Evolutionary conservation across 2,113 vertebrate species (phyloP).

Genomic region (Dipodomys merriami): DNA sequence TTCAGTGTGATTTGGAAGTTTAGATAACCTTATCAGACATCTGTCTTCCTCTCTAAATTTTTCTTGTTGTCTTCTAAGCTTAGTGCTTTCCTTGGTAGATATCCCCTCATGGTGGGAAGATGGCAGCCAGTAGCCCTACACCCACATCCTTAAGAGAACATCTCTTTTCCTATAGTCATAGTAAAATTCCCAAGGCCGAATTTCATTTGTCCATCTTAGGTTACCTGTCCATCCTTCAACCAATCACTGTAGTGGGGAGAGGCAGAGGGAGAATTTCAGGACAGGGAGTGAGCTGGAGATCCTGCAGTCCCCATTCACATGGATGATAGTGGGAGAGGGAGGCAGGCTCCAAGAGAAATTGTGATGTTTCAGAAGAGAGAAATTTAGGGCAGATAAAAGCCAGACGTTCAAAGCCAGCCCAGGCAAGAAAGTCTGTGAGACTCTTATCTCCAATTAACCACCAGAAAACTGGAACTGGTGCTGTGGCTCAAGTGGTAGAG

Average conservation of each 20-base stretch:
- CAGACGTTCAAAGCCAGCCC: background rate
- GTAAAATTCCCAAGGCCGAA: background rate
- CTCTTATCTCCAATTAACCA: too few species aligned
- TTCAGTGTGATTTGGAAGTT: background rate
- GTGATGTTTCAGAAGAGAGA: background rate
- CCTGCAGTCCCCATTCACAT: background rate
- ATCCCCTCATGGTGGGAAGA: background rate
- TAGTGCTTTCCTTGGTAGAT: background rate
- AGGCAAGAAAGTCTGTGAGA: too few species aligned
- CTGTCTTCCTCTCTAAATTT: background rate
- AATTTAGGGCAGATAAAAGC: background rate
- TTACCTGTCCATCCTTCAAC: background rate
- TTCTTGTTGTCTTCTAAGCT: background rate
- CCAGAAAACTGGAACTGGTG: too few species aligned
- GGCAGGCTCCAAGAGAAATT: background rate
- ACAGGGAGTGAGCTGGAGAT: background rate
- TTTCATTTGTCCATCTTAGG: slow-evolving; percentile 1
- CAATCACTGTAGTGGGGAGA: background rate
- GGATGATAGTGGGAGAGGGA: background rate
- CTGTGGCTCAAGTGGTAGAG: too few species aligned
- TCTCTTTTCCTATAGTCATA: background rate
- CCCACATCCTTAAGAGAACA: background rate
- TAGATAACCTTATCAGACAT: background rate
- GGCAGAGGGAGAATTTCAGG: background rate
- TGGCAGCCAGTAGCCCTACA: background rate